These are phyloP conservation scores for Brachyistius frenatus DNA, from an alignment of 2,113 vertebrate species.

Conservation along the genomic window DNA sequence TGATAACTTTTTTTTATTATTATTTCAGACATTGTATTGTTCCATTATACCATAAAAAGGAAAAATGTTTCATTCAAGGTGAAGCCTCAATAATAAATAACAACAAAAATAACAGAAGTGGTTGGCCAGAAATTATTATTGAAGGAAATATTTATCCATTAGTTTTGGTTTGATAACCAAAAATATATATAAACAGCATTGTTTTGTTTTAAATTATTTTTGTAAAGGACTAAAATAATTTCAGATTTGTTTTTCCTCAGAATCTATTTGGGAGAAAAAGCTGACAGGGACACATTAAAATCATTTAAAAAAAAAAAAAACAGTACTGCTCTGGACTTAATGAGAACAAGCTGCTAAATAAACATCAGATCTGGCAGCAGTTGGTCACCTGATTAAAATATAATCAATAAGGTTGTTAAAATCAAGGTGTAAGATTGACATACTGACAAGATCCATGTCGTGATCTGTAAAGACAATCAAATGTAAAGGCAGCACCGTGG, in stretches of 20 bases:
- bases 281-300: not conserved
- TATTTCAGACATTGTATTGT: not conserved
- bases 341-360: conserved; percentile 26
- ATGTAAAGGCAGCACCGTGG: conserved; percentile 12
- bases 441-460: not conserved
- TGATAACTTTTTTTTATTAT: not conserved
- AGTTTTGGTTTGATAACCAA: no score
- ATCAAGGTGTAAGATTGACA: conserved; percentile 44
- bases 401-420: conserved; percentile 48
- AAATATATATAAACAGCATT: no score
- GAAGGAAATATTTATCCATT: not conserved
- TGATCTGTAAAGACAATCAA: conserved; percentile 17
- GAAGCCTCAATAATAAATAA: no score
- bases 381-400: conserved; percentile 30
- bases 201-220: not conserved
- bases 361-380: conserved; percentile 19
- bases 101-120: not conserved
- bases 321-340: not conserved
- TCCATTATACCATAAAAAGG: no score
- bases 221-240: no score
- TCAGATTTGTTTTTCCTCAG: no score
- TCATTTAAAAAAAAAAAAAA: conserved; percentile 14
- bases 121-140: not conserved
- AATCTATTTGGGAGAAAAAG: no score
- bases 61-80: no score